phyloP scores from a whole-genome alignment of 2,888 invertebrate genomes.

The Platycnemis pennipes region DNA sequence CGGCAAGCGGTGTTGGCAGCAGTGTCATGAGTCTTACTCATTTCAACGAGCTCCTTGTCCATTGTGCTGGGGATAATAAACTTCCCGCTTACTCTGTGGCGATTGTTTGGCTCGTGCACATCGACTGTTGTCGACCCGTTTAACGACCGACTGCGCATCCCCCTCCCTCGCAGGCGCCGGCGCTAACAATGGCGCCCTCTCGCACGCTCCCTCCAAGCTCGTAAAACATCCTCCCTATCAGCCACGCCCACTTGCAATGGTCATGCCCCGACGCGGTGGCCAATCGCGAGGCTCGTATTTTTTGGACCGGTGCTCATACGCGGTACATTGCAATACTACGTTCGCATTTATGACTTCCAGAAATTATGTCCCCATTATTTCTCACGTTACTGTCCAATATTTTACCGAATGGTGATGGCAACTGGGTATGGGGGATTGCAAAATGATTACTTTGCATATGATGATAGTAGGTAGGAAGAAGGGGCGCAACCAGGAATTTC shows the following conservation, averaged over 20 bases:
- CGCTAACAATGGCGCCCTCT: not conserved
- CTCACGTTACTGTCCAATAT: too few species aligned
- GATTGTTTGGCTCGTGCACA: not conserved
- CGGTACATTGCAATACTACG: too few species aligned
- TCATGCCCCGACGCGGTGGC: too few species aligned
- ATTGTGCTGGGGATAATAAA: not conserved
- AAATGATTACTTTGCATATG: too few species aligned
- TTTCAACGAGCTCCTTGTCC: not conserved
- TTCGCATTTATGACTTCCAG: too few species aligned
- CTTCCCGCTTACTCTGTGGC: not conserved
- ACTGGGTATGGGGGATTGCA: too few species aligned
- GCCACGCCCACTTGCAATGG: not conserved
- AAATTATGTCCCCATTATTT: too few species aligned
- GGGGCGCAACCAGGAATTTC: too few species aligned
- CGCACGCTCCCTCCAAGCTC: not conserved
- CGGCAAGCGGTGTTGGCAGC: not conserved
- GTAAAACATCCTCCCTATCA: not conserved
- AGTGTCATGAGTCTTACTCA: not conserved
- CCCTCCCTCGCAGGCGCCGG: not conserved
- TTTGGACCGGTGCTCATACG: too few species aligned
- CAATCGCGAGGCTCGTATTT: too few species aligned
- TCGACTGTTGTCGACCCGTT: not conserved
- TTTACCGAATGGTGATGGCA: too few species aligned
- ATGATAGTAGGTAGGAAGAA: too few species aligned
- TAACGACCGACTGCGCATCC: not conserved